Percentiles rank a stretch among this genome's conserved stretches.
Evolutionary conservation across 2,113 vertebrate species (phyloP).

Genomic region (Colaptes auratus): DNA sequence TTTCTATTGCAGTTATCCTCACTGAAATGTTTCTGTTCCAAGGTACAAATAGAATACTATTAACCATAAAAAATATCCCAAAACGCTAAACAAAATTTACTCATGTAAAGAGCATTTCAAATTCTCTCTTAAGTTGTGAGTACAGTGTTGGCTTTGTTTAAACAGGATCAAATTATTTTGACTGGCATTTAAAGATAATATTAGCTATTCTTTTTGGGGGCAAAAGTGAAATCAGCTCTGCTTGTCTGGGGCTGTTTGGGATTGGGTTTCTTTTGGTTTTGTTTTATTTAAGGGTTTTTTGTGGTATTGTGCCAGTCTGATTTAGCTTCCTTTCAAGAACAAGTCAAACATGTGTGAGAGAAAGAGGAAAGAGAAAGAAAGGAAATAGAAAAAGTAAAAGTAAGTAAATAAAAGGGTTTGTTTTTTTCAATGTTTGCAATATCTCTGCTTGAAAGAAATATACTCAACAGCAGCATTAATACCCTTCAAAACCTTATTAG

Average conservation of each 20-base stretch:
- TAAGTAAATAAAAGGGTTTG: neutral
- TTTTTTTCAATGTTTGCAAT: neutral
- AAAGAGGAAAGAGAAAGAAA: neutral
- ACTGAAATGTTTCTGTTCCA: neutral
- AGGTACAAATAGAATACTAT: neutral
- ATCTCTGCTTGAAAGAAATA: neutral
- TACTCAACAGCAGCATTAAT: neutral
- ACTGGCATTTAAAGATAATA: neutral
- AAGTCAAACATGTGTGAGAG: neutral
- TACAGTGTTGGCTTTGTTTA: neutral
- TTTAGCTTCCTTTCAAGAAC: neutral
- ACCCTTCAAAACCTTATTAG: neutral
- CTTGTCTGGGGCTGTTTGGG: neutral
- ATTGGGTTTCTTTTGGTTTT: neutral
- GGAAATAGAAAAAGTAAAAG: neutral
- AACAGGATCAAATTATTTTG: neutral
- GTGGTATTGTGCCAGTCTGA: neutral
- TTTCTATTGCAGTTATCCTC: neutral
- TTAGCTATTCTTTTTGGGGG: neutral
- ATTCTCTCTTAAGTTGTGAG: neutral
- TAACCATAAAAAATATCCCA: neutral
- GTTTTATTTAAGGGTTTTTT: neutral
- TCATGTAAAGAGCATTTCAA: neutral
- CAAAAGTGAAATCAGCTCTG: neutral
- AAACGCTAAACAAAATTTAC: neutral